Base-by-base conservation (phyloP, 2,113 vertebrate species). In the Mionectes macconnelli region DNA sequence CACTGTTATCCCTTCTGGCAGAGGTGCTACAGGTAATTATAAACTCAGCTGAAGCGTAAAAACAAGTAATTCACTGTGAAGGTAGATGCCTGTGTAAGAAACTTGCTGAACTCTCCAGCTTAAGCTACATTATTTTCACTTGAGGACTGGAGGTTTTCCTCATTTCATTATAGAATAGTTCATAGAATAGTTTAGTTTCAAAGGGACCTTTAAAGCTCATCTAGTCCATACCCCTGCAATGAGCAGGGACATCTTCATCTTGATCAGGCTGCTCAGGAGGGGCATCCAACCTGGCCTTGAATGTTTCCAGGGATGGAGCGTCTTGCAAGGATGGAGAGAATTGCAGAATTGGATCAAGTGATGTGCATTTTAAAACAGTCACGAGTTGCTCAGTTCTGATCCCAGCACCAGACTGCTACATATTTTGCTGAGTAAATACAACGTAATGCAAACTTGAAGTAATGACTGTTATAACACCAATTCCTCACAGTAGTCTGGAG, bases 51-150 rank as follows among this genome's bases (percentile, higher is more conserved):
- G 37, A 81, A 47, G 23, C 30, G 4, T 53, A 74, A 62, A 70
- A 62, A 40, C 13, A 52, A 25, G 22, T 37, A 4, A 10, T 24
- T 57, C 10, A 3, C 64, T 44, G 25, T 7, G 21, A 28, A 77
- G 7, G 1, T 1, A 0, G 10, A 7, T 42, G n/a, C 21, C 12
- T 4, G 4, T 11, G 2, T 28, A 76, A 31, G 20, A 55, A 69
- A 73, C 6, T 35, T 80, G 23, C 33, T 40, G 56, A 90, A 57
- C 30, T 23, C 8, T 74, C 23, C 55, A 44, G 59, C 15, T 57
- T 35, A 42, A 57, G 63, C 7, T 31, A 44, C 1, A 0, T 55
- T 76, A 57, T 80, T 81, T 74, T 87, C 78, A 50, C 31, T 69
- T 91, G 8, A 33, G 44, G 82, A 84, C 7, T 30, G 12, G n/a